phyloP scores from a whole-genome alignment of 2,797 vertebrate species.

The Taeniopygia guttata region DNA sequence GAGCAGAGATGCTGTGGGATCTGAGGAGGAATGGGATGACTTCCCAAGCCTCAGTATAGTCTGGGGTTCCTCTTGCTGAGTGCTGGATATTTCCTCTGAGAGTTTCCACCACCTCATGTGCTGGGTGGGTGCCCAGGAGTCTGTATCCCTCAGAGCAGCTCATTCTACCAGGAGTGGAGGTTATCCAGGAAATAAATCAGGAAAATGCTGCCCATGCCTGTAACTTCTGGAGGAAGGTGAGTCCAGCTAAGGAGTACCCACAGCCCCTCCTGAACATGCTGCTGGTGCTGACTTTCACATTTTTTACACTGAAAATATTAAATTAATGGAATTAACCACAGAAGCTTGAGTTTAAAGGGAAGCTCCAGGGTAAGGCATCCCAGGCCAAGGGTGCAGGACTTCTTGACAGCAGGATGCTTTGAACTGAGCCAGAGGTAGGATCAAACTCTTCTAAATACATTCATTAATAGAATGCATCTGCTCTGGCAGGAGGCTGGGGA shows the following conservation, averaged over 20 bases:
- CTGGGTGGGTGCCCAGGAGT: background rate
- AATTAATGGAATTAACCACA: background rate
- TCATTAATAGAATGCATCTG: background rate
- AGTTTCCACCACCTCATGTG: background rate
- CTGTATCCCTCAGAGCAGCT: fast-evolving
- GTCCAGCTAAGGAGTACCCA: background rate
- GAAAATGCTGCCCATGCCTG: background rate
- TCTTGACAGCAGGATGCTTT: background rate
- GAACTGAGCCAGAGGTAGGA: background rate
- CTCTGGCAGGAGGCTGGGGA: background rate
- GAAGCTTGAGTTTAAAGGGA: conserved; percentile 7
- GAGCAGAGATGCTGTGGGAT: background rate
- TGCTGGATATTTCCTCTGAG: background rate
- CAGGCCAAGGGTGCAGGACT: fast-evolving
- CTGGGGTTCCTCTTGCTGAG: background rate
- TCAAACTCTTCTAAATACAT: background rate
- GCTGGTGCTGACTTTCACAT: background rate
- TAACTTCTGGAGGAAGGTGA: background rate
- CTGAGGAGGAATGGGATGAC: background rate
- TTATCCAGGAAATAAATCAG: background rate
- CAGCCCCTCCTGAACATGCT: background rate
- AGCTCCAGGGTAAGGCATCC: background rate
- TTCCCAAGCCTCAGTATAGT: background rate
- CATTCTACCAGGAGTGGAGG: background rate
- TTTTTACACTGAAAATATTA: background rate